Conservation (phyloP, 2,113 vertebrate genomes). For the Isurus oxyrinchus region DNA sequence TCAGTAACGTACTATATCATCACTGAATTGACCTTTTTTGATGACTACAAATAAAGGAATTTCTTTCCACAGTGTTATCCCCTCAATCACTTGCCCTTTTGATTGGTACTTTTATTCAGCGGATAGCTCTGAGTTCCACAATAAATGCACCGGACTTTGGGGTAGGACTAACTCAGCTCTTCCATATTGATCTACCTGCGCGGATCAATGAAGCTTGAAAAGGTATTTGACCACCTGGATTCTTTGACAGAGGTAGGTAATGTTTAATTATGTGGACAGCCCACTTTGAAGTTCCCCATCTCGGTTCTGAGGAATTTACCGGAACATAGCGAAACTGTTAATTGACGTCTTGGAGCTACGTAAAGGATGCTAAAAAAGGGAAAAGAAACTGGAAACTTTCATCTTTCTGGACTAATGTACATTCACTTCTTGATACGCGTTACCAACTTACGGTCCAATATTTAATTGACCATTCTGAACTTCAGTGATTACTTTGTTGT, state of each 20-base stretch:
- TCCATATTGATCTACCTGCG: background rate
- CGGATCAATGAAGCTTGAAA: background rate
- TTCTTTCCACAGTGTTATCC: background rate
- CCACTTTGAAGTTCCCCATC: background rate
- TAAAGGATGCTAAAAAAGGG: background rate
- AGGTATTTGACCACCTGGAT: background rate
- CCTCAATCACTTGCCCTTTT: background rate
- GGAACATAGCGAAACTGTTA: no score
- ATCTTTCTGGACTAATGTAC: background rate
- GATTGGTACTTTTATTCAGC: background rate
- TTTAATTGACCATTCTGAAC: background rate
- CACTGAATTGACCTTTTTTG: slow-evolving; percentile 8
- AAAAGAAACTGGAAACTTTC: background rate
- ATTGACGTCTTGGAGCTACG: background rate
- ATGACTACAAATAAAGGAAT: slow-evolving; percentile 17
- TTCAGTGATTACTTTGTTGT: background rate
- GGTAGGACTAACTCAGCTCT: background rate
- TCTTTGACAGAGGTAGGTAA: no score
- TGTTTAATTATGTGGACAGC: background rate
- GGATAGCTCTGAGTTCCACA: background rate
- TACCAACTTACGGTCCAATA: background rate
- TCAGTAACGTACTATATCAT: background rate
- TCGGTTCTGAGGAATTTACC: background rate
- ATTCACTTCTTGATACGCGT: background rate
- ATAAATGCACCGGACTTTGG: background rate